A percentile compares a stretch with the other conserved stretches of the same genome.
Conservation (phyloP, 2,888 invertebrate genomes). For the Eristalis tenax region DNA sequence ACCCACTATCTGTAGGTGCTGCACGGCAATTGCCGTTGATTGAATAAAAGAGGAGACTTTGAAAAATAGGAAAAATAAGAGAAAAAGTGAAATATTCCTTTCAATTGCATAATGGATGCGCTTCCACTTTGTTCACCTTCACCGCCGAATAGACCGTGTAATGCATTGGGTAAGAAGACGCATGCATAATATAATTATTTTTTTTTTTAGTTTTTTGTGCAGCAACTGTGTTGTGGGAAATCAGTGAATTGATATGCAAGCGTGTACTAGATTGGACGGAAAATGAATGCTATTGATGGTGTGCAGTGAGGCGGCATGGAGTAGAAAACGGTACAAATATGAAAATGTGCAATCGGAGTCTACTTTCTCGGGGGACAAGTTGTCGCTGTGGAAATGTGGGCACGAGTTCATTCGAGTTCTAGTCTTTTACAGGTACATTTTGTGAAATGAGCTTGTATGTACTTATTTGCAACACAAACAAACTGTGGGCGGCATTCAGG, state of each 20-base stretch:
- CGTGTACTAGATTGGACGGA: neutral
- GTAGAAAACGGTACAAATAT: too few relatives aligned
- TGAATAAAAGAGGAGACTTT: slow-evolving; percentile 9
- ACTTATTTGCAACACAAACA: too few relatives aligned
- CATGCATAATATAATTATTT: slow-evolving; percentile 46
- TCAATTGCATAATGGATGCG: slow-evolving; percentile 51
- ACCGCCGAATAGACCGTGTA: slow-evolving; percentile 13
- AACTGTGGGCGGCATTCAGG: too few relatives aligned
- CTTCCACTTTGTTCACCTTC: slow-evolving; percentile 9
- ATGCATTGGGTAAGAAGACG: slow-evolving; percentile 13
- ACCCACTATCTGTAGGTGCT: neutral
- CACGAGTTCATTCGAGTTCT: too few relatives aligned
- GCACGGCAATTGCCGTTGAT: slow-evolving; percentile 34
- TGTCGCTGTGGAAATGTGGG: too few relatives aligned
- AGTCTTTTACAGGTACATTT: too few relatives aligned
- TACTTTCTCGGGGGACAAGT: too few relatives aligned
- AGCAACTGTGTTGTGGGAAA: slow-evolving; percentile 11
- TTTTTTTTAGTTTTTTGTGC: neutral
- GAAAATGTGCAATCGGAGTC: too few relatives aligned
- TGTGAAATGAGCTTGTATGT: too few relatives aligned
- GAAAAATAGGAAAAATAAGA: neutral
- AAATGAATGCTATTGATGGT: neutral
- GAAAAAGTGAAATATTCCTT: slow-evolving; percentile 4
- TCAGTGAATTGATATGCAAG: neutral
- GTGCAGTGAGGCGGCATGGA: too few relatives aligned